Evolutionary conservation across 2,797 vertebrate genomes (phyloP).

Genomic region (Cyclopterus lumpus): DNA sequence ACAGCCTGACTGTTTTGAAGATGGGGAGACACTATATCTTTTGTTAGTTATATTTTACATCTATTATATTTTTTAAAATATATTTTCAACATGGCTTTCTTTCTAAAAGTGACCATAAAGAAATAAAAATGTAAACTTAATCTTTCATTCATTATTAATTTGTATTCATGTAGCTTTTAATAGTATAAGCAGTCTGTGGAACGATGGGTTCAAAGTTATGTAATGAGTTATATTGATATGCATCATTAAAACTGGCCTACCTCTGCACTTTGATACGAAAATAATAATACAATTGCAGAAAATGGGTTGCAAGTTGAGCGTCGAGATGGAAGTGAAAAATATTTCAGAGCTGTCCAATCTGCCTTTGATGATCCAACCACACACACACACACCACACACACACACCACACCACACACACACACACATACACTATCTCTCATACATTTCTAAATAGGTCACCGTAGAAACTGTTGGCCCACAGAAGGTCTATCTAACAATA

Average conservation of each 20-base stretch:
- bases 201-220: neutral
- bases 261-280: constrained; percentile 16
- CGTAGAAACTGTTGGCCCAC: constrained; percentile 33
- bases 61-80: no score
- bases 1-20: neutral
- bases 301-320: constrained; percentile 25
- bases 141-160: no score
- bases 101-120: no score
- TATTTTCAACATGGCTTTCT: no score
- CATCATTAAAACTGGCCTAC: neutral
- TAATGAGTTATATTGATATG: neutral
- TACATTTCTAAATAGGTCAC: constrained; percentile 54
- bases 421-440: constrained; percentile 26
- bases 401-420: neutral
- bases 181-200: neutral
- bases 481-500: constrained; percentile 51
- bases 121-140: no score
- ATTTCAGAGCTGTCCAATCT: constrained; percentile 5
- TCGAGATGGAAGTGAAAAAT: constrained; percentile 13
- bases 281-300: constrained; percentile 16
- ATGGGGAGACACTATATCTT: neutral
- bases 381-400: neutral
- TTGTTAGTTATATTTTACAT: neutral
- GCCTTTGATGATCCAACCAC: constrained; percentile 40
- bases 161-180: neutral